A percentile compares a stretch with the other conserved stretches of the same genome.
Conservation (phyloP, 2,113 vertebrate genomes). For the Calidris pygmaea region DNA sequence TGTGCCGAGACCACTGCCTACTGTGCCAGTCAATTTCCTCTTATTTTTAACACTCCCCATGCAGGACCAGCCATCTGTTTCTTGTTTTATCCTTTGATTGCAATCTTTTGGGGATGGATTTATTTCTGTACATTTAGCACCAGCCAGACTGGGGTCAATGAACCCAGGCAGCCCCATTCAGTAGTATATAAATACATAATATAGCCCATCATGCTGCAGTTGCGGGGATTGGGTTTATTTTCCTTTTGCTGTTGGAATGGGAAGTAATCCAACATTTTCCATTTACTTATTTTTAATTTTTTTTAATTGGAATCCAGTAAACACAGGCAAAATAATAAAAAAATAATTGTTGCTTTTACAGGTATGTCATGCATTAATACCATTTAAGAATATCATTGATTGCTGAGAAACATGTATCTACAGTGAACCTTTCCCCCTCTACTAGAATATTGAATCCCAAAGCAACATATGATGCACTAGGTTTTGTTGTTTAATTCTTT, state of each 20-base stretch:
- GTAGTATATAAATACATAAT: constrained; percentile 26
- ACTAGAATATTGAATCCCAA: not conserved
- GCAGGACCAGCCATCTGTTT: constrained; percentile 60
- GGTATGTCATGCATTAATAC: not conserved
- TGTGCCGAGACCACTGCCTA: constrained; percentile 48
- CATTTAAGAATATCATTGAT: not conserved
- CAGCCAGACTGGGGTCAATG: constrained; percentile 24
- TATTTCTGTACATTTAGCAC: constrained; percentile 51
- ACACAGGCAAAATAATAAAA: not conserved
- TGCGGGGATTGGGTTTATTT: not conserved
- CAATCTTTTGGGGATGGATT: constrained; percentile 50
- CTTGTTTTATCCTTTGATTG: constrained; percentile 48
- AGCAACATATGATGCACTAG: not conserved
- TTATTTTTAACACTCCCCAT: constrained; percentile 59
- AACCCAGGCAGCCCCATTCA: constrained; percentile 26
- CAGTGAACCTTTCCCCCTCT: not conserved
- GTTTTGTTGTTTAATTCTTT: constrained; percentile 29
- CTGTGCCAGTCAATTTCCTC: constrained; percentile 63
- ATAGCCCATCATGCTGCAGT: not conserved
- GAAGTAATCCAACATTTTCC: not conserved
- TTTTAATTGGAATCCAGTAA: not conserved
- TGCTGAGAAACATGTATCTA: not conserved
- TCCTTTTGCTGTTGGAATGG: not conserved
- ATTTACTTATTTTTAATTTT: not conserved
- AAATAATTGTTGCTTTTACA: not conserved